Evolutionary conservation across 2,888 invertebrate genomes (phyloP), one percentile per base, ranked within the genome.

Genomic region (Euproctis similis): DNA sequence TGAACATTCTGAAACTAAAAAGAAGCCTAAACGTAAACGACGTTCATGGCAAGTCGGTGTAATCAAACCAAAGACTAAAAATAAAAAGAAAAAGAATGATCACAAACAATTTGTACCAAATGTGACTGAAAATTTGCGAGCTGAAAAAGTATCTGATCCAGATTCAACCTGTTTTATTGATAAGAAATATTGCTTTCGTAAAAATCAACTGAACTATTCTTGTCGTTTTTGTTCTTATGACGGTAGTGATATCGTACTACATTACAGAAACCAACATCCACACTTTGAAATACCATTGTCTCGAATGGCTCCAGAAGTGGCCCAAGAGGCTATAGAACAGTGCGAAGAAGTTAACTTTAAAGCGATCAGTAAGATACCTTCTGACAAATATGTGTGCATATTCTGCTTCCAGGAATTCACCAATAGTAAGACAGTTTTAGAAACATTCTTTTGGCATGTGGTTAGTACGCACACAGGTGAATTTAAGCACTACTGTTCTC

Each of bases 401-500:
- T 84, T 84, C 54, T 84, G 84, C 48, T 70, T 47, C 21, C 64
- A 73, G 54, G 78, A 72, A 41, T 80, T 81, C 37, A 31, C 36
- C 12, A 61, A 54, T 34, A 59, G 44, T 25, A 65, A 57, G 28
- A 47, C 52, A 1, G 48, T 60, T 16, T 54, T 82, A 23, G 78
- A 82, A 53, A 58, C 64, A 3, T 91, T 92, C 57, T 90, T 90
- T 53, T 91, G 92, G 59, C 94, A 95, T 53, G 81, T 92, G 20
- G 87, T 81, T 1, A 78, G 88, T 11, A 85, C 74, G 24, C 95
- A 95, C 36, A 94, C 94, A 0, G 94, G 94, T 0, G 94, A 95
- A 68, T 92, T 89, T 46, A 84, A 89, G 30, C 89, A 87, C 36
- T 63, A 76, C 11, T 94, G 94, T 61, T 85, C 85, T 1, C 69